Percentiles rank a stretch among this genome's conserved stretches.
Evolutionary conservation across 1,140 invertebrate species (phyloP).

Genomic region (Battus philenor): DNA sequence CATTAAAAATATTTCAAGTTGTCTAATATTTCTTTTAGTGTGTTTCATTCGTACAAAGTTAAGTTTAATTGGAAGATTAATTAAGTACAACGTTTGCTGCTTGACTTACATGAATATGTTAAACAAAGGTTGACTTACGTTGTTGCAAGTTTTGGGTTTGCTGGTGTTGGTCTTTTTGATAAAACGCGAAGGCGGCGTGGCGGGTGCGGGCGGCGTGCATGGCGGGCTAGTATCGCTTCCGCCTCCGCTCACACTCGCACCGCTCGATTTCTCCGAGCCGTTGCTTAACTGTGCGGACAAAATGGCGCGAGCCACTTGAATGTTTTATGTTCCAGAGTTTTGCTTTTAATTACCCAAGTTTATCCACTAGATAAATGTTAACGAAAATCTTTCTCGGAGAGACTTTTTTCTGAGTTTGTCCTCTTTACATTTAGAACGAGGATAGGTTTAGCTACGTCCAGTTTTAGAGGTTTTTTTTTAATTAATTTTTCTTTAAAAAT

Average conservation of each 20-base stretch:
- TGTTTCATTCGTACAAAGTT: no score
- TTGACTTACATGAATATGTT: no score
- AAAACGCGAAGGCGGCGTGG: slow-evolving; percentile 59
- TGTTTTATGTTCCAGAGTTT: slow-evolving; percentile 16
- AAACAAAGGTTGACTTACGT: slow-evolving; percentile 33
- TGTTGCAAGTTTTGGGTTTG: slow-evolving; percentile 35
- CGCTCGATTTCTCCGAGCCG: slow-evolving; percentile 48
- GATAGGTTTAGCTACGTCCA: not conserved
- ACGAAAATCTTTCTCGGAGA: slow-evolving; percentile 14
- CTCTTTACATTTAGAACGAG: slow-evolving; percentile 6
- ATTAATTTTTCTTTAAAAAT: slow-evolving; percentile 1
- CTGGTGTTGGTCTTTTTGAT: slow-evolving; percentile 69
- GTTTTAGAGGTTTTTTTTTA: slow-evolving; percentile 1
- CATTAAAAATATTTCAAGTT: no score
- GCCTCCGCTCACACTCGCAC: slow-evolving; percentile 27
- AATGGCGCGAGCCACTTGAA: slow-evolving; percentile 14
- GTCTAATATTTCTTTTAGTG: no score
- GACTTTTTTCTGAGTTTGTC: slow-evolving; percentile 5
- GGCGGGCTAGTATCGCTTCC: slow-evolving; percentile 56
- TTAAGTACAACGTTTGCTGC: no score
- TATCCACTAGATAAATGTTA: slow-evolving; percentile 14
- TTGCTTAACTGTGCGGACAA: slow-evolving; percentile 49
- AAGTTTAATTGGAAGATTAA: no score
- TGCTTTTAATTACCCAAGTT: slow-evolving; percentile 15
- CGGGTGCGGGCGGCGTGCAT: slow-evolving; percentile 56